Conservation (phyloP, 2,113 vertebrate genomes). For the Microtus pennsylvanicus region DNA sequence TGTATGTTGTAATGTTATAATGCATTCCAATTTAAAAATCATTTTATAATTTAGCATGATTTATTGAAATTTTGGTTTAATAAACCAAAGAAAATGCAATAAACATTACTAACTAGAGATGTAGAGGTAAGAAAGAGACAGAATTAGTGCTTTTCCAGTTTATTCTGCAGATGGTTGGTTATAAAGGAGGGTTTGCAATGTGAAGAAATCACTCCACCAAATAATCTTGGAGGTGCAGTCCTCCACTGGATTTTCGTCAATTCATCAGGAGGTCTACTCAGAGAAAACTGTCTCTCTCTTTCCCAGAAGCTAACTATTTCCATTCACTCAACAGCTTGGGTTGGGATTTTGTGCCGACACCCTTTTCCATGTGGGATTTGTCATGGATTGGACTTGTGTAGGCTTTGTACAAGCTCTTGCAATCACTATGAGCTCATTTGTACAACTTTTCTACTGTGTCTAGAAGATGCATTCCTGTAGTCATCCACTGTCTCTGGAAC, state of each 20-base stretch:
- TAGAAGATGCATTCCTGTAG: too few relatives aligned
- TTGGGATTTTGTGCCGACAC: too few relatives aligned
- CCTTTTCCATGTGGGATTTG: too few relatives aligned
- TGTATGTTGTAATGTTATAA: background rate
- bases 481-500: too few relatives aligned
- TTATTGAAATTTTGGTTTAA: background rate
- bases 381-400: too few relatives aligned
- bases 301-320: background rate
- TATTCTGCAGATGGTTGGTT: background rate
- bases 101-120: background rate
- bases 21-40: slow-evolving; percentile 5
- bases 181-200: background rate
- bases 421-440: too few relatives aligned
- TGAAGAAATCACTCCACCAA: background rate
- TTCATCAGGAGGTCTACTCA: background rate
- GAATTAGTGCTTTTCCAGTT: background rate
- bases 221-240: background rate
- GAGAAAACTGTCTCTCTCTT: background rate
- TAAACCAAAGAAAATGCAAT: background rate
- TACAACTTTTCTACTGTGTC: too few relatives aligned
- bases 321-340: background rate
- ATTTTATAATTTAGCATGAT: background rate
- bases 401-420: too few relatives aligned
- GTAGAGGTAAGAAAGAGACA: background rate
- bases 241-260: background rate